phyloP scores from a whole-genome alignment of 2,888 invertebrate species.

The Caenorhabditis uteleia region DNA sequence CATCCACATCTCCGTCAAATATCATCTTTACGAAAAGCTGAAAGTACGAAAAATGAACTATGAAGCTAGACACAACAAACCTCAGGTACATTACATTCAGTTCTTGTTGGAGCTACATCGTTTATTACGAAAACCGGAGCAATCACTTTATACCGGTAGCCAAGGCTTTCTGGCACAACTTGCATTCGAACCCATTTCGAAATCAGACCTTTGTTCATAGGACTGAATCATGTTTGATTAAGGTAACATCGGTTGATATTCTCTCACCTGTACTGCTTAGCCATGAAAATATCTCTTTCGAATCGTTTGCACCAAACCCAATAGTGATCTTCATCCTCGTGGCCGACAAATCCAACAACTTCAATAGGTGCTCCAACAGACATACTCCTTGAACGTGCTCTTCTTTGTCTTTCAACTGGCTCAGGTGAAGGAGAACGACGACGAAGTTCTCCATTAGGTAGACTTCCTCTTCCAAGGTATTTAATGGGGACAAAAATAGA shows the following conservation, averaged over 20 bases:
- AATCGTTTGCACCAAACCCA: slow-evolving; percentile 3
- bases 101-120: too few species aligned
- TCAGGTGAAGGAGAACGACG: not conserved
- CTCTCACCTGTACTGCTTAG: slow-evolving; percentile 4
- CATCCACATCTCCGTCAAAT: not conserved
- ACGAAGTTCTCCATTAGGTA: not conserved
- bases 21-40: not conserved
- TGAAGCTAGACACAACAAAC: too few species aligned
- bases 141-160: too few species aligned
- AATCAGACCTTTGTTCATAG: not conserved
- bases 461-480: too few species aligned
- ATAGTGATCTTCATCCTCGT: slow-evolving; percentile 1
- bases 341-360: not conserved
- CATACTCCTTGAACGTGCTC: not conserved
- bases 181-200: slow-evolving; percentile 3
- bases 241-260: too few species aligned
- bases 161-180: too few species aligned
- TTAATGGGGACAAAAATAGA: slow-evolving; percentile 14
- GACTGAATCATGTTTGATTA: not conserved
- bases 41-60: too few species aligned
- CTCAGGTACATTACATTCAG: too few species aligned
- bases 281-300: slow-evolving; percentile 1
- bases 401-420: not conserved
- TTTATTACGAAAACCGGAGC: too few species aligned
- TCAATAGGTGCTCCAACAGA: not conserved